Evolutionary conservation across 2,113 vertebrate species (phyloP).

Genomic region (Zeus faber): DNA sequence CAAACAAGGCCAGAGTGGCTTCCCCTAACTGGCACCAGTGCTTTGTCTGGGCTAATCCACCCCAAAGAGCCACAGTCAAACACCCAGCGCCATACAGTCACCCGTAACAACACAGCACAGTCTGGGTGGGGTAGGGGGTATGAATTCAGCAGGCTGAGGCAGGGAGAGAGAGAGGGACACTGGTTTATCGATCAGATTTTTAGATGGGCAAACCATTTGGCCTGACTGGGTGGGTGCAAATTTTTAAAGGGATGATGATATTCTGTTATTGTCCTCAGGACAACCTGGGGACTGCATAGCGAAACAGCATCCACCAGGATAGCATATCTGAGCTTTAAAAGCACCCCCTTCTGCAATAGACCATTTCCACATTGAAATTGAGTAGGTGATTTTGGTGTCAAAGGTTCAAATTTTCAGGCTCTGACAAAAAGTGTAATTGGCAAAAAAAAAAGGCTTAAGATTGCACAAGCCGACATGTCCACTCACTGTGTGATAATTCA

Average conservation of each 20-base stretch:
- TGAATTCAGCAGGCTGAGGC: constrained; percentile 44
- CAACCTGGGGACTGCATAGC: not conserved
- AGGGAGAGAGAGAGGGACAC: constrained; percentile 43
- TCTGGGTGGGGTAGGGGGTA: constrained; percentile 31
- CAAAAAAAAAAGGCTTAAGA: too few species aligned
- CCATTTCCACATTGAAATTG: too few species aligned
- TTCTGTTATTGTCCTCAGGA: constrained; percentile 2
- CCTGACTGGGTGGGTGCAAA: constrained; percentile 16
- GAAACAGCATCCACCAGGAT: not conserved
- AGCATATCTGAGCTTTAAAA: not conserved
- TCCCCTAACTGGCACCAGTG: constrained; percentile 69
- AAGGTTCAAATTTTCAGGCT: too few species aligned
- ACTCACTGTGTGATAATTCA: too few species aligned
- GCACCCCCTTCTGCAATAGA: too few species aligned
- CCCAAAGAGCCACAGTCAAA: constrained; percentile 60
- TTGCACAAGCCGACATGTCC: too few species aligned
- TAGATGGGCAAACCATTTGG: constrained; percentile 20
- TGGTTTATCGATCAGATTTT: constrained; percentile 55
- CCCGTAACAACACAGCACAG: constrained; percentile 59
- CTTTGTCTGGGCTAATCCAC: constrained; percentile 70
- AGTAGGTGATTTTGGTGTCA: too few species aligned
- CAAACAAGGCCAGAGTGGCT: constrained; percentile 67
- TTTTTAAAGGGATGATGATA: not conserved
- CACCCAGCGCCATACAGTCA: constrained; percentile 52
- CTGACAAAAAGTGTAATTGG: too few species aligned